Base-by-base conservation (phyloP, 2,113 vertebrate genomes). In the Misgurnus mizolepis region DNA sequence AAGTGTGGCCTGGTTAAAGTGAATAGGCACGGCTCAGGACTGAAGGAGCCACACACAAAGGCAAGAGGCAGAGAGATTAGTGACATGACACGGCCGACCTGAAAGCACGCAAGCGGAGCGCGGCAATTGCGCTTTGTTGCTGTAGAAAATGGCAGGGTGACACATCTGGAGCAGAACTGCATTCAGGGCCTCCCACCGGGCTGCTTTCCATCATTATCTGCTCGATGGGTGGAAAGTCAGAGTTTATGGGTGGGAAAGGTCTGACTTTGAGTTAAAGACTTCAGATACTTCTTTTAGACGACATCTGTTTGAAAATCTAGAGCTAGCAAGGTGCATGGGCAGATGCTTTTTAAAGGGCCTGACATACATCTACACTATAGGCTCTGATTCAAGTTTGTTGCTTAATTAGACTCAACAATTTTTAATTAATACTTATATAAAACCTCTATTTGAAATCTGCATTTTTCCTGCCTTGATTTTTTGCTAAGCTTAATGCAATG, bases 121-220 rank as follows among this genome's bases (percentile, higher is more conserved):
- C 75, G 66, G 83, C 80, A 67, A 82, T 85, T 79, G 83, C 69
- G 85, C 88, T 91, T 92, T 91, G 91, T 91, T 83, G 82, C 40
- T 55, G 77, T 65, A 55, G 75, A 90, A 88, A 91, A 90, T 88
- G 83, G 45, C 85, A 72, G 77, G 80, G 82, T 15, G 72, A 86
- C 90, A 91, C 89, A 91, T 92, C 91, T 92, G 89, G 89, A 83
- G 67, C 74, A 41, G 17, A 62, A 87, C 71, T 85, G 79, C 70
- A 85, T 65, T 86, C 85, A 87, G 80, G 81, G 83, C 83, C 76
- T 85, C 85, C 88, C 79, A 69, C 80, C 22, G 27, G 70, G 71
- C 71, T 17, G 70, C 73, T 80, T 22, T 76, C 84, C 90, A 88
- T 87, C 88, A 89, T 91, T 92, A 91, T 89, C 84, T 87, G 87